Base-by-base conservation (phyloP, 2,888 invertebrate species). In the Amphipyra berbera region DNA sequence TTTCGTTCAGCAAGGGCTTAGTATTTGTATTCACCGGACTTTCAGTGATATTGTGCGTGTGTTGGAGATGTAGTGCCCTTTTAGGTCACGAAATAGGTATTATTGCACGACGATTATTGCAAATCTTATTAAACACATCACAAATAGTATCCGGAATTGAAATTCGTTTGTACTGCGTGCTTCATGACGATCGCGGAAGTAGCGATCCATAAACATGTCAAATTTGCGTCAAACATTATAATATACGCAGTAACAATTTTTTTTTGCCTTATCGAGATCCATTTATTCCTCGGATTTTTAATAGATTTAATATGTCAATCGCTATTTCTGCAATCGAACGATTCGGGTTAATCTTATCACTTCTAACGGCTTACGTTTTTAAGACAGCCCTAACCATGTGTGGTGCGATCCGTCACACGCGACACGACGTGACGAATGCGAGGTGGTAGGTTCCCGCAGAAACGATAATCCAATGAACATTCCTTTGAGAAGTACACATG, bases 381-480 rank as follows among this genome's bases (percentile, higher is more conserved):
- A 14, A 58, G 56, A 33, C 76, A 77, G 33, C 67, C 79, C 79
- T 78, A 57, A n/a, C 4, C 14, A 27, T 49, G 56, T 46, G 56
- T 13, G 47, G 50, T 53, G 62, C 76, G 73, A 80, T 84, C 71
- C 65, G 76, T 85, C 82, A 78, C 73, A 78, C 71, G 55, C 69
- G 75, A 73, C 68, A 62, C 73, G 62, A 75, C 81, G 79, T 79
- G 76, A 83, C 79, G 78, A 83, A 81, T 81, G 75, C 60, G 72
- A 72, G 61, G 61, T 67, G 67, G 59, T 66, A 63, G 50, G 60
- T 48, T 59, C 65, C 46, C 55, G 59, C 57, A 68, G 70, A 68
- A 70, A 73, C 66, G 73, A 68, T 73, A 71, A 76, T 71, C 73
- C 68, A 76, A 79, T 76, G 71, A 76, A 78, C 63, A 76, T 78